Percentiles rank a stretch among this genome's conserved stretches.
These are phyloP conservation scores for Macrotis lagotis DNA, from an alignment of 2,113 vertebrate species.

Conservation along the genomic window DNA sequence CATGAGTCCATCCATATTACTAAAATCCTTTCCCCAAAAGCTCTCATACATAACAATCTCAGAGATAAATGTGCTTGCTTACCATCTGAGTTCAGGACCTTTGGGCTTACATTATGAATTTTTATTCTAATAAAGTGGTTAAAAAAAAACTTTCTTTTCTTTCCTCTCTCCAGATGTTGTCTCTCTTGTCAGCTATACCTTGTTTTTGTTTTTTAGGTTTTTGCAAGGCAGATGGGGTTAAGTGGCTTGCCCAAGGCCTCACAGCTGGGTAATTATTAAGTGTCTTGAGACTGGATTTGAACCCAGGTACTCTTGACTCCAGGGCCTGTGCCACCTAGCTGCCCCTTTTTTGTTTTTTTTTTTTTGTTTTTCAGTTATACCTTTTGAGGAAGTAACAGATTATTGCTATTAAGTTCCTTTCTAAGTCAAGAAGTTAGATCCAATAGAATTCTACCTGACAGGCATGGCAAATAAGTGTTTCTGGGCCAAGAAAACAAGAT, in stretches of 20 bases:
- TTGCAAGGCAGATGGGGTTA: too few species aligned
- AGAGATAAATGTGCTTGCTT: conserved; percentile 20
- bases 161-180: conserved; percentile 15
- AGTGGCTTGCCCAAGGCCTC: too few species aligned
- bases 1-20: neutral
- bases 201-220: too few species aligned
- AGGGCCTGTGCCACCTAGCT: too few species aligned
- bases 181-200: neutral
- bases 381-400: neutral
- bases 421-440: conserved; percentile 18
- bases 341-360: too few species aligned
- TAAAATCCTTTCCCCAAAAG: conserved; percentile 12
- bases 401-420: conserved; percentile 5
- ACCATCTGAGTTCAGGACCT: neutral
- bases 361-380: too few species aligned
- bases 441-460: conserved; percentile 28
- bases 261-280: too few species aligned
- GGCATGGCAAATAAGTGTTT: conserved; percentile 18
- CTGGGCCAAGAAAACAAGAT: conserved; percentile 6
- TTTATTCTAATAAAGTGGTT: conserved; percentile 32
- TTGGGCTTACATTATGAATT: neutral
- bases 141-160: conserved; percentile 24
- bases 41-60: neutral
- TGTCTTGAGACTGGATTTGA: too few species aligned
- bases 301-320: too few species aligned